A percentile compares a stretch with the other conserved stretches of the same genome.
phyloP scores from a whole-genome alignment of 2,888 invertebrate genomes.

The Hirtodrosophila duncani region DNA sequence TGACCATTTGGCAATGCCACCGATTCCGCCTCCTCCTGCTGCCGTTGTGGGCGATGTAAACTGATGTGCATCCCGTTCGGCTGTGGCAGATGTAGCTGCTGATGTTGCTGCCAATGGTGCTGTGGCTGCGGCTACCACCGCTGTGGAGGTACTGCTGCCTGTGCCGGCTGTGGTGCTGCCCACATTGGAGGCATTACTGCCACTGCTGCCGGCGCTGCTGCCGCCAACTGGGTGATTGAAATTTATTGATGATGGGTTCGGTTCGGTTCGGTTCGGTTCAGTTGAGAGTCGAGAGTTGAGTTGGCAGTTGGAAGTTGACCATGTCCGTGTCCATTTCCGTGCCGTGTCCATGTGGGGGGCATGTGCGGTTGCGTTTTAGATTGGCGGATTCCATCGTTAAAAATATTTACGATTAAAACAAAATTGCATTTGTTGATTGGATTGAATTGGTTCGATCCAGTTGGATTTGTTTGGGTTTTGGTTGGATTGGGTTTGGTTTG shows the following conservation, averaged over 20 bases:
- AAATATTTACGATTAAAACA: constrained; percentile 65
- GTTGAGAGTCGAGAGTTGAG: no score
- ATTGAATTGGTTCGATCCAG: constrained; percentile 42
- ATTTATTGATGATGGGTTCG: constrained; percentile 69
- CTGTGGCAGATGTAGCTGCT: constrained; percentile 25
- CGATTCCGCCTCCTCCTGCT: constrained; percentile 40
- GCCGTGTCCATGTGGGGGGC: constrained; percentile 17
- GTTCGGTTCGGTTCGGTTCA: constrained; percentile 15
- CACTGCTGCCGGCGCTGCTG: constrained; percentile 69
- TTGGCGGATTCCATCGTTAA: constrained; percentile 59
- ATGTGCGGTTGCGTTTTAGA: constrained; percentile 58
- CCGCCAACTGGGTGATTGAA: constrained; percentile 73
- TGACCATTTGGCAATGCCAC: constrained; percentile 76
- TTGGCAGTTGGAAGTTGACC: no score
- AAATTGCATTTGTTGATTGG: constrained; percentile 74
- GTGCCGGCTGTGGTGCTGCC: constrained; percentile 57
- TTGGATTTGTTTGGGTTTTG: neutral
- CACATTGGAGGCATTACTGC: constrained; percentile 67
- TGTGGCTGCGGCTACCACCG: constrained; percentile 40
- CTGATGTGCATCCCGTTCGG: constrained; percentile 58
- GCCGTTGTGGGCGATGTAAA: constrained; percentile 50
- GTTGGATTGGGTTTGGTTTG: constrained; percentile 12
- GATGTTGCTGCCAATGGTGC: constrained; percentile 26
- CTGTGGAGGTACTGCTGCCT: constrained; percentile 58
- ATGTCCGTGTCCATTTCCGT: constrained; percentile 11